Evolutionary conservation across 2,888 invertebrate genomes (phyloP).

Genomic region (Pseudeuparius sepicola): DNA sequence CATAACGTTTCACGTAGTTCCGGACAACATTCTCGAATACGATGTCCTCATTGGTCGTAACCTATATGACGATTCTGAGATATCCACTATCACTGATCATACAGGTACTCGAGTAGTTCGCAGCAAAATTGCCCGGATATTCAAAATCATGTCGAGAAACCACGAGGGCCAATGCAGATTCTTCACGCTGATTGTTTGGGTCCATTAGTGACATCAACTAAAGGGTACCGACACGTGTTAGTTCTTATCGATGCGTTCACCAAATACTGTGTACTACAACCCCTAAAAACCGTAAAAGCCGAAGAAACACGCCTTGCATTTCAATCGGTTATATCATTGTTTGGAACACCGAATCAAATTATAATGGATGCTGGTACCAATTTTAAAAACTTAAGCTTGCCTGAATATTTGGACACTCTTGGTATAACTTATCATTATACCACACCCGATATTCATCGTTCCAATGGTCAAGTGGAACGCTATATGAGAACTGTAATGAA

Average conservation of each 20-base stretch:
- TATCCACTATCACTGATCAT: constrained; percentile 5
- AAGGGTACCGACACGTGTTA: too few species aligned
- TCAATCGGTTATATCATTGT: constrained; percentile 17
- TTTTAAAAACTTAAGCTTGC: constrained; percentile 20
- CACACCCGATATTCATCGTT: constrained; percentile 17
- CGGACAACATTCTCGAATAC: constrained; percentile 6
- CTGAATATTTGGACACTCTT: constrained; percentile 15
- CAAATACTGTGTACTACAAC: constrained; percentile 19
- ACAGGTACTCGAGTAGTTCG: constrained; percentile 8
- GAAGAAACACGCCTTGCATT: constrained; percentile 17
- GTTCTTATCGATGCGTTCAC: constrained; percentile 21
- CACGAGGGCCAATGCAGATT: too few species aligned
- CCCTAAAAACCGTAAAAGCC: constrained; percentile 20
- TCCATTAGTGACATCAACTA: too few species aligned
- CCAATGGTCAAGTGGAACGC: constrained; percentile 21
- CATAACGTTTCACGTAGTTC: constrained; percentile 10
- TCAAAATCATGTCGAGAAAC: constrained; percentile 6
- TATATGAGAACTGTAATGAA: constrained; percentile 23
- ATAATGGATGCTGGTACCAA: constrained; percentile 20
- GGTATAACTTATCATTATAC: constrained; percentile 16
- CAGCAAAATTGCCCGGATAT: constrained; percentile 9
- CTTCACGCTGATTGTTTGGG: too few species aligned
- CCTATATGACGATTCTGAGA: constrained; percentile 10
- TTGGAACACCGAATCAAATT: constrained; percentile 20
- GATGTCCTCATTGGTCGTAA: constrained; percentile 8